Base-by-base conservation (phyloP, 1,140 invertebrate species). In the Tenebrio molitor region DNA sequence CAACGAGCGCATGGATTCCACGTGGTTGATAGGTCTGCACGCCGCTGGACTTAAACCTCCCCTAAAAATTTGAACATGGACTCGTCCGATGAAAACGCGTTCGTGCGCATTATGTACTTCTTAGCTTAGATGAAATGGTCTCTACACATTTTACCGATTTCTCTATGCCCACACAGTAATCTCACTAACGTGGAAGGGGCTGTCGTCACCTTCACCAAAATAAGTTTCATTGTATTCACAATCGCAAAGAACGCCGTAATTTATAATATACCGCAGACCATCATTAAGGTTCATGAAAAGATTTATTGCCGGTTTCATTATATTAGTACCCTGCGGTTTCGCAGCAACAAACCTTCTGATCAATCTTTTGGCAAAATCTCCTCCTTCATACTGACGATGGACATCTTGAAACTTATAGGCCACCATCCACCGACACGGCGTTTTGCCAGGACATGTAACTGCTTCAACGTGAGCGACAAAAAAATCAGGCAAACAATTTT, bases 391-490 rank as follows among this genome's bases (percentile, higher is more conserved):
- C 16, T 62, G 17, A 16, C 53, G 53, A 62, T 62, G 10, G 14
- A 7, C 10, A 16, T 62, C 53, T 62, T 3, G 14, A 62, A 62
- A 64, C 21, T 64, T 64, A 34, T 64, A 64, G 17, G 62, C 16
- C 29, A 64, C 62, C 16, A 64, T 34, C 62, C 62, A 64, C 8
- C 62, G 29, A 34, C 62, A 64, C 3, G 62, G 62, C 33, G 62
- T 64, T 29, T 64, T 34, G 25, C 1, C 62, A 10, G 29, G 62
- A 64, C 62, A 64, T 64, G 34, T 64, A 23, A 14, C 12, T 5
- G 23, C 62, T 64, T 16, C 62, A 23, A 64, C 36, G 46, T 53
- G 6, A 14, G 19, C 16, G 6, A 53, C 46, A 53, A 53, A 53
- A 53, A 53, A 53, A 23, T 53, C 46, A 21, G 16, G 16, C 14